phyloP scores from a whole-genome alignment of 1,140 invertebrate genomes.

The Zaprionus ornatus region DNA sequence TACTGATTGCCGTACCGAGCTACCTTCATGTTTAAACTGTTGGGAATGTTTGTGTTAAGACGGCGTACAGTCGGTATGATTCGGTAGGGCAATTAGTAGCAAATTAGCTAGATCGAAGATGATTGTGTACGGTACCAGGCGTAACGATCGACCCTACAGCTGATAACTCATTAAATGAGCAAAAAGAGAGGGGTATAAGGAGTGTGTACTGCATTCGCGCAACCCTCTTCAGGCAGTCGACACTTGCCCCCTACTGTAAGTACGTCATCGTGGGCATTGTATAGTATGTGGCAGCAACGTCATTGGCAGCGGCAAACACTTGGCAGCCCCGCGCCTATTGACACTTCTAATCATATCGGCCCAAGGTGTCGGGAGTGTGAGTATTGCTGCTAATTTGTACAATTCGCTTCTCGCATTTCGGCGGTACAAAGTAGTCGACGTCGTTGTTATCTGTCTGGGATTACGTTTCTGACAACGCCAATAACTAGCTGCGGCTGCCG shows the following conservation, averaged over 20 bases:
- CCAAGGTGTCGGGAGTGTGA: conserved; percentile 23
- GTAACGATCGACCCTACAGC: background rate
- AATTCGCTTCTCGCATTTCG: conserved; percentile 7
- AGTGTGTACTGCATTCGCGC: background rate
- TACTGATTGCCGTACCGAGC: background rate
- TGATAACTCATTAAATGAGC: background rate
- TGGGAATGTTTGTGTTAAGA: background rate
- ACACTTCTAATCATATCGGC: conserved; percentile 76
- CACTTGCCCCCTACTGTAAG: background rate
- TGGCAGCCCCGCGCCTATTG: conserved; percentile 62
- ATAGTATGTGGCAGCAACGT: conserved; percentile 31
- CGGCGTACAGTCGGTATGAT: background rate
- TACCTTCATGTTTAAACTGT: background rate
- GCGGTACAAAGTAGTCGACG: conserved; percentile 49
- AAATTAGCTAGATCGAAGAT: background rate
- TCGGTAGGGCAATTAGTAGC: background rate
- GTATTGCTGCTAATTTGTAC: conserved; percentile 62
- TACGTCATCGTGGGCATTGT: conserved; percentile 34
- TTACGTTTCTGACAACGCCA: conserved; percentile 32
- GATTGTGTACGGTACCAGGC: conserved; percentile 3
- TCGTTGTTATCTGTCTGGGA: conserved; percentile 53
- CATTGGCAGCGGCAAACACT: conserved; percentile 31
- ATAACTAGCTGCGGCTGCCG: conserved; percentile 2
- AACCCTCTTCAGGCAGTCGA: background rate
- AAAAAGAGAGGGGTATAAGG: background rate